These are phyloP conservation scores for Mionectes macconnelli DNA, from an alignment of 2,113 vertebrate species.

Conservation along the genomic window DNA sequence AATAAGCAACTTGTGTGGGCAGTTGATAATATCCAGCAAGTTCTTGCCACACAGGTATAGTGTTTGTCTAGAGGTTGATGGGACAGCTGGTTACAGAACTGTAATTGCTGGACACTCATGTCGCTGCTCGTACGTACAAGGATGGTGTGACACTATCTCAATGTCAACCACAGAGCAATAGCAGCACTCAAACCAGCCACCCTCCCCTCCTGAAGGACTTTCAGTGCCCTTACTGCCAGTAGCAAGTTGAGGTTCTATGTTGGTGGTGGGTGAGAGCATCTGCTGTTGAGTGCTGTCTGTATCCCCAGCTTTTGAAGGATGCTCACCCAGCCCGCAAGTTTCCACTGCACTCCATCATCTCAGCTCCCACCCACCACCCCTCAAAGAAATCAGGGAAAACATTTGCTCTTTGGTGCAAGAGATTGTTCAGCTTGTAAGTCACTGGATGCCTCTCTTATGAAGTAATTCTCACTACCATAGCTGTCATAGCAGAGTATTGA, in stretches of 20 bases:
- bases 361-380: neutral
- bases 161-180: neutral
- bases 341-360: neutral
- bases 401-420: slow-evolving; percentile 2
- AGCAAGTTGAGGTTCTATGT: neutral
- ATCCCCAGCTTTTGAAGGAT: neutral
- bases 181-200: accelerated
- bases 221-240: neutral
- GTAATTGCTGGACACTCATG: neutral
- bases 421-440: neutral
- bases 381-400: neutral
- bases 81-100: neutral
- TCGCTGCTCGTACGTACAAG: neutral
- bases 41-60: neutral
- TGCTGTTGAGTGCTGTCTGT: neutral
- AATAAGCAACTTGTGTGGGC: neutral
- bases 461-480: neutral
- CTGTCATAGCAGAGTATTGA: slow-evolving; percentile 11
- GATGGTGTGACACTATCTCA: neutral
- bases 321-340: neutral
- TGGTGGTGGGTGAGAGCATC: neutral
- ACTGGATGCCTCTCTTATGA: neutral
- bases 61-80: neutral
- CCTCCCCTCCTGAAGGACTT: neutral
- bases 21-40: neutral